Conservation (phyloP, 2,113 vertebrate genomes). For the Hypomesus transpacificus region DNA sequence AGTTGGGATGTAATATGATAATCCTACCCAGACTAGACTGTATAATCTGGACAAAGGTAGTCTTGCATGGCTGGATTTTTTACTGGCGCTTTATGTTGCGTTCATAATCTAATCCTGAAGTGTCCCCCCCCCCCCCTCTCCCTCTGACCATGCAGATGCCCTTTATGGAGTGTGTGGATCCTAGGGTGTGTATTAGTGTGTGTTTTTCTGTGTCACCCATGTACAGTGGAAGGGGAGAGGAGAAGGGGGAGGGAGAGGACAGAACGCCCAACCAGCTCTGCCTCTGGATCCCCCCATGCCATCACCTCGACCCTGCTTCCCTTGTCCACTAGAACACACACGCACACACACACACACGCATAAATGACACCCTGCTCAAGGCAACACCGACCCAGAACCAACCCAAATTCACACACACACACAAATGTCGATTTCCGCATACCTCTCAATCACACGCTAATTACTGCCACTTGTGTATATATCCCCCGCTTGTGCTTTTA, state of each 20-base stretch:
- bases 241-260: conserved; percentile 22
- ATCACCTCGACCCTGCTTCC: not conserved
- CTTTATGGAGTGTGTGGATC: too few relatives aligned
- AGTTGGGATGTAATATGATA: too few relatives aligned
- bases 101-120: too few relatives aligned
- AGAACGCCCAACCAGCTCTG: conserved; percentile 6
- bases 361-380: too few relatives aligned
- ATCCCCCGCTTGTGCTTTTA: conserved; percentile 37
- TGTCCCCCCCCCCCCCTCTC: too few relatives aligned
- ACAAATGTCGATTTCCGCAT: conserved; percentile 23
- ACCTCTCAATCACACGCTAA: conserved; percentile 45
- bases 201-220: not conserved
- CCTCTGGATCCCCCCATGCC: not conserved
- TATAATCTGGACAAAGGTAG: too few relatives aligned
- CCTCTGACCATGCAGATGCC: too few relatives aligned
- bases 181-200: too few relatives aligned
- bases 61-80: too few relatives aligned
- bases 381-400: too few relatives aligned
- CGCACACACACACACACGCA: conserved; percentile 9
- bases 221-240: not conserved
- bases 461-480: conserved; percentile 58
- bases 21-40: too few relatives aligned
- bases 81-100: too few relatives aligned
- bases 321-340: not conserved
- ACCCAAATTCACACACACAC: conserved; percentile 10